Conservation (phyloP, 2,888 invertebrate genomes). For the Geophilus truncorum region DNA sequence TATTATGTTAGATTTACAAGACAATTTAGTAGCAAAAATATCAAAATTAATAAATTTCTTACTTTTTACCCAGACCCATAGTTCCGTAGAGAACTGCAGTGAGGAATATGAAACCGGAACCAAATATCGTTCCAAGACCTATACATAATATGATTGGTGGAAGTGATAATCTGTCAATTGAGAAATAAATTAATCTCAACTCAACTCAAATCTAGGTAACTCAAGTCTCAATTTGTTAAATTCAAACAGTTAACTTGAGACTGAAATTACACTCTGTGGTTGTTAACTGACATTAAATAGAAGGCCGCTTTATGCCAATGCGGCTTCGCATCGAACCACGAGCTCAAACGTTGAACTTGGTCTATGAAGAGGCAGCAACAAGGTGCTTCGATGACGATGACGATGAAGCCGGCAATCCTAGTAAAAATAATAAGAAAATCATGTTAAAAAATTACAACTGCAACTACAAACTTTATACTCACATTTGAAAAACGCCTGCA, state of each 20-base stretch:
- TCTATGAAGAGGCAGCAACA: constrained; percentile 96
- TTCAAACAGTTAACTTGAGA: too few species aligned
- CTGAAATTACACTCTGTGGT: too few species aligned
- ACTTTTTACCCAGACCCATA: constrained; percentile 95
- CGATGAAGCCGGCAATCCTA: constrained; percentile 74
- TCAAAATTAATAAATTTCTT: constrained; percentile 55
- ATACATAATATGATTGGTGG: constrained; percentile 74
- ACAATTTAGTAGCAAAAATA: neutral
- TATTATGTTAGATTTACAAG: neutral
- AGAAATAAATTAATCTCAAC: neutral
- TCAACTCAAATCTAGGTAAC: neutral
- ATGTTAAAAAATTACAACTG: neutral
- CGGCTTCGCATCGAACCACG: constrained; percentile 72
- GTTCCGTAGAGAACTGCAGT: constrained; percentile 87
- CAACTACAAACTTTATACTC: constrained; percentile 43
- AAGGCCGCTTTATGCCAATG: constrained; percentile 82
- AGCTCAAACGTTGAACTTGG: constrained; percentile 79
- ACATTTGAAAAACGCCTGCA: constrained; percentile 78
- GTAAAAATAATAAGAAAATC: neutral
- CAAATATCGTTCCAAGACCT: constrained; percentile 71
- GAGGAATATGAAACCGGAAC: constrained; percentile 79
- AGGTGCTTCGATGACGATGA: constrained; percentile 88
- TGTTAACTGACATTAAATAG: constrained; percentile 71
- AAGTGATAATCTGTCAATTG: constrained; percentile 62
- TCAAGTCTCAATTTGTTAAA: too few species aligned